These are phyloP conservation scores for Brenthis ino DNA, from an alignment of 2,888 invertebrate genomes.

Conservation along the genomic window DNA sequence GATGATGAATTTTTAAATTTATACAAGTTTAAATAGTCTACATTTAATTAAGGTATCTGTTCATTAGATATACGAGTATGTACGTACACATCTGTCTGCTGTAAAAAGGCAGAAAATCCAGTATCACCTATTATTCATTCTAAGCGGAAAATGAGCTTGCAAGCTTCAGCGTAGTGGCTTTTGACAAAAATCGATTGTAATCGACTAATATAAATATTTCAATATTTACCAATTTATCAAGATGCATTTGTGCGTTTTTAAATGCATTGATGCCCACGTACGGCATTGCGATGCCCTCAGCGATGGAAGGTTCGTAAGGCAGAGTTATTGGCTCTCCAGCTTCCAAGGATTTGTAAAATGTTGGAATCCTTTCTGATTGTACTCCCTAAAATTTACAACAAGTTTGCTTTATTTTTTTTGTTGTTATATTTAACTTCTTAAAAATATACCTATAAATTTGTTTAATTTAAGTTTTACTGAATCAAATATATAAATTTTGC, in stretches of 20 bases:
- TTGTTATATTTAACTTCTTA: too few relatives aligned
- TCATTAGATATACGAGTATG: too few relatives aligned
- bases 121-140: too few relatives aligned
- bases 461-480: too few relatives aligned
- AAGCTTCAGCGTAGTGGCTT: too few relatives aligned
- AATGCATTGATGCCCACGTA: conserved; percentile 92
- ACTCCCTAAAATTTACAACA: conserved; percentile 85
- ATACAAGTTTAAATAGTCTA: too few relatives aligned
- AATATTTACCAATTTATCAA: conserved; percentile 88
- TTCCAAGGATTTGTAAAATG: conserved; percentile 88
- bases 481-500: too few relatives aligned
- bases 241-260: conserved; percentile 84
- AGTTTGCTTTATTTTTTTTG: too few relatives aligned
- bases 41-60: too few relatives aligned
- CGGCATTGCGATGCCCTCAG: conserved; percentile 92
- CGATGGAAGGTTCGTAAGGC: conserved; percentile 85
- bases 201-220: neutral
- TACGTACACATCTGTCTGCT: too few relatives aligned
- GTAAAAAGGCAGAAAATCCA: neutral
- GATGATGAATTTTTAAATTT: conserved; percentile 13
- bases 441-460: neutral
- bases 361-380: conserved; percentile 93
- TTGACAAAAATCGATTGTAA: neutral
- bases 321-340: conserved; percentile 85
- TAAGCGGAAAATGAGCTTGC: too few relatives aligned